phyloP scores from a whole-genome alignment of 1,140 invertebrate genomes.

The Apis laboriosa region DNA sequence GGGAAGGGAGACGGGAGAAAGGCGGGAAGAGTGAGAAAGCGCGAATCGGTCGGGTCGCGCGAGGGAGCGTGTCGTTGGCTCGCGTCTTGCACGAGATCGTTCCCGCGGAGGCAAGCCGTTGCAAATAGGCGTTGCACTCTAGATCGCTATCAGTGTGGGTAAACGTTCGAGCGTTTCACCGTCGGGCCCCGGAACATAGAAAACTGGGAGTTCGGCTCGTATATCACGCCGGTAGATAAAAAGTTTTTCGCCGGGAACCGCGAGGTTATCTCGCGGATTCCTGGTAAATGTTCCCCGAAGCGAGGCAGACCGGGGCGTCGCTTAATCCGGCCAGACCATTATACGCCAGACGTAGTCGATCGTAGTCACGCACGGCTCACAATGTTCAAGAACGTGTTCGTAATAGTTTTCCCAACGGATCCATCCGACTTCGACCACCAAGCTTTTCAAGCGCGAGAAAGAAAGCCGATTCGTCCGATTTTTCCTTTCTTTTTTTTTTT shows the following conservation, averaged over 20 bases:
- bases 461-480: too few relatives aligned
- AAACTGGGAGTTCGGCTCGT: conserved; percentile 63
- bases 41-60: not conserved
- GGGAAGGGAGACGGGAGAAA: not conserved
- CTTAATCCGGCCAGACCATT: conserved; percentile 52
- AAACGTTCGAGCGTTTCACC: conserved; percentile 62
- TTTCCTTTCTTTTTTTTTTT: too few relatives aligned
- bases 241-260: conserved; percentile 60
- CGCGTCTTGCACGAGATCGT: conserved; percentile 41
- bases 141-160: conserved; percentile 63
- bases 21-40: not conserved
- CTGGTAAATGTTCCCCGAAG: conserved; percentile 62
- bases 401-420: not conserved
- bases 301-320: conserved; percentile 21
- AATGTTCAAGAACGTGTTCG: conserved; percentile 49
- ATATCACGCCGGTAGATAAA: conserved; percentile 61
- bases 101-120: conserved; percentile 44
- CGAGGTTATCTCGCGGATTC: conserved; percentile 64
- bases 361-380: conserved; percentile 53
- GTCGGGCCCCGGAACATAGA: conserved; percentile 52
- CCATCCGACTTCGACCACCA: not conserved
- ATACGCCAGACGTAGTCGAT: conserved; percentile 4
- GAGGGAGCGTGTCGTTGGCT: conserved; percentile 43
- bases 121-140: conserved; percentile 61
- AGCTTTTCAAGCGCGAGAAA: not conserved